Base-by-base conservation (phyloP, 2,113 vertebrate species). In the Solea solea region DNA sequence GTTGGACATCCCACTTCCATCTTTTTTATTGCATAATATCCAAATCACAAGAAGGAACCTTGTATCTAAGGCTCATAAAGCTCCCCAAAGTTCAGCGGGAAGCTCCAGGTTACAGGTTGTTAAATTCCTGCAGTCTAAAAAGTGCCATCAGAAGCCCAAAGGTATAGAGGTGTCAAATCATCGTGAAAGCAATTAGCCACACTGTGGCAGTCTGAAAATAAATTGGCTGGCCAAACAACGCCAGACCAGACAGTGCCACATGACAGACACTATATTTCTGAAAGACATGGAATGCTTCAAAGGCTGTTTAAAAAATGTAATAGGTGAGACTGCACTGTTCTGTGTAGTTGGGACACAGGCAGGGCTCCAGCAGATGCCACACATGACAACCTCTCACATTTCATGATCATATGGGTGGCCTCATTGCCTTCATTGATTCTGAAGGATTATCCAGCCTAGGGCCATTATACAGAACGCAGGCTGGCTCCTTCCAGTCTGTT, bases 371-470 rank as follows among this genome's bases (percentile, higher is more conserved):
- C 86, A 88, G 87, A 88, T 89, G 85, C 81, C 80, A 76, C 81
- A 68, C 84, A 83, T 78, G 82, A 87, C 85, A 82, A 82, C 82
- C 76, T 80, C 86, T 90, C 85, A 85, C 88, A 85, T 91, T 90
- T 89, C 88, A 87, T 79, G 78, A 83, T 86, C 84, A 77, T 87
- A 86, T 76, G 83, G 85, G 84, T 79, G 72, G 81, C 81, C 80
- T 85, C 83, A 88, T 90, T 88, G 89, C 84, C 83, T 78, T 73
- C 84, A 92, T 88, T 84, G 89, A 91, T 90, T 88, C 73, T 78
- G 77, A 89, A 83, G 86, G 81, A 88, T 86, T 90, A 89, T 79
- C 80, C 71, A 64, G 73, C 61, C 72, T 70, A 50, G 77, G 86
- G 70, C 86, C 78, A 85, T 90, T 86, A 90, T 81, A 73, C 79